Conservation (phyloP, 2,888 invertebrate genomes). For the Parthenolecanium corni region DNA sequence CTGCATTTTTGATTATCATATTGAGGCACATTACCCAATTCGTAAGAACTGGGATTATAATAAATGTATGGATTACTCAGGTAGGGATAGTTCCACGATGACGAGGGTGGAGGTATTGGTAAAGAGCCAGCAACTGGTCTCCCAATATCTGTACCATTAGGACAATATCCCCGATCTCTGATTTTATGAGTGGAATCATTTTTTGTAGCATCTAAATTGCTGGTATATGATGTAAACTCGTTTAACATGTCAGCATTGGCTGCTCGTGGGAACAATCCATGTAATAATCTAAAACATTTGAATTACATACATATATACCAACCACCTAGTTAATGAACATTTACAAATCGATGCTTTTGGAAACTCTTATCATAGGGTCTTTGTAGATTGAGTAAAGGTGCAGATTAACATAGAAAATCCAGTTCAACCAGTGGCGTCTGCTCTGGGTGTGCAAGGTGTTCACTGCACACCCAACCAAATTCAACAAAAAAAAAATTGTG, state of each 20-base stretch:
- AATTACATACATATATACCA: too few relatives aligned
- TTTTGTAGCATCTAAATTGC: slow-evolving; percentile 4
- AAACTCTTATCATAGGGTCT: too few relatives aligned
- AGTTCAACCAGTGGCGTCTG: too few relatives aligned
- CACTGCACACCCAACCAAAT: too few relatives aligned
- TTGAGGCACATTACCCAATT: background rate
- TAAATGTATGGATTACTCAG: slow-evolving; percentile 23
- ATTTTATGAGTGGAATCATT: slow-evolving; percentile 3
- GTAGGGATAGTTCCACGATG: slow-evolving; percentile 26
- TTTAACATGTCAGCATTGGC: slow-evolving; percentile 21
- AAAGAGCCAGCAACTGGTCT: background rate
- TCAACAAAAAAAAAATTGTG: too few relatives aligned
- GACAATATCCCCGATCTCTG: background rate
- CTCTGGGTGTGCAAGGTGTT: too few relatives aligned
- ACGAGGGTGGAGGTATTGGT: background rate
- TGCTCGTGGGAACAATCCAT: background rate
- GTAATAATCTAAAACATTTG: slow-evolving; percentile 18
- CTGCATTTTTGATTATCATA: slow-evolving; percentile 21
- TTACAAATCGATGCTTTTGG: too few relatives aligned
- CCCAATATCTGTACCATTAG: background rate
- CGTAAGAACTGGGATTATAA: slow-evolving; percentile 7
- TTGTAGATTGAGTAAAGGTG: too few relatives aligned
- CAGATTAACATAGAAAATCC: too few relatives aligned
- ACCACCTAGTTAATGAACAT: too few relatives aligned
- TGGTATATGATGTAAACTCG: slow-evolving; percentile 11